phyloP scores from a whole-genome alignment of 2,797 vertebrate species.

The Threskiornis aethiopicus region DNA sequence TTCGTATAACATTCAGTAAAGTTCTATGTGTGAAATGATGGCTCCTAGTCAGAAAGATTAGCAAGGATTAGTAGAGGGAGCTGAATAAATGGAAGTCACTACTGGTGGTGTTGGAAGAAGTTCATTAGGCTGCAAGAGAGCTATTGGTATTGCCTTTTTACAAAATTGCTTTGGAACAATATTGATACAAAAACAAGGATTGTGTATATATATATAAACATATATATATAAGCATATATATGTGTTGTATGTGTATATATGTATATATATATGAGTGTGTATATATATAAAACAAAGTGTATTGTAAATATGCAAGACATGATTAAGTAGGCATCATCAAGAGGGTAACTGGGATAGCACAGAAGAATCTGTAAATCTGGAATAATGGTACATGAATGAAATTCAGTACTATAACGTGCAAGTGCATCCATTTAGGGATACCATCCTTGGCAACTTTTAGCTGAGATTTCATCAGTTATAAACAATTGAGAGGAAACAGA shows the following conservation, averaged over 20 bases:
- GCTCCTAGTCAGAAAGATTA: background rate
- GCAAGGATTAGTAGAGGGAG: background rate
- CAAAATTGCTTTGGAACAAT: background rate
- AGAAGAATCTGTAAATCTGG: background rate
- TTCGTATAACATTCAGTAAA: background rate
- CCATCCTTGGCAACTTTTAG: background rate
- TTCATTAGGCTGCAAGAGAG: background rate
- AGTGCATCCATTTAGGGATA: background rate
- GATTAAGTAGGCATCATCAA: background rate
- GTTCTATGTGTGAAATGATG: background rate
- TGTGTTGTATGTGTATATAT: background rate
- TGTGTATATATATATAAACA: fast-evolving
- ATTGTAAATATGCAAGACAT: fast-evolving
- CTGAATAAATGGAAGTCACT: background rate
- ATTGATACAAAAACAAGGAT: background rate
- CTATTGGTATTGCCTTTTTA: background rate
- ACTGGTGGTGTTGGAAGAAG: background rate
- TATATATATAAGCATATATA: no score
- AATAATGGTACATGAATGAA: background rate
- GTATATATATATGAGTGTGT: fast-evolving
- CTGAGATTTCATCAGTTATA: background rate
- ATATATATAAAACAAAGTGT: background rate
- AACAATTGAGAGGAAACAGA: background rate
- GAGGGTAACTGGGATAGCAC: background rate
- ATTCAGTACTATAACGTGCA: background rate